Base-by-base conservation (phyloP, 1,140 invertebrate species). In the Solen grandis region DNA sequence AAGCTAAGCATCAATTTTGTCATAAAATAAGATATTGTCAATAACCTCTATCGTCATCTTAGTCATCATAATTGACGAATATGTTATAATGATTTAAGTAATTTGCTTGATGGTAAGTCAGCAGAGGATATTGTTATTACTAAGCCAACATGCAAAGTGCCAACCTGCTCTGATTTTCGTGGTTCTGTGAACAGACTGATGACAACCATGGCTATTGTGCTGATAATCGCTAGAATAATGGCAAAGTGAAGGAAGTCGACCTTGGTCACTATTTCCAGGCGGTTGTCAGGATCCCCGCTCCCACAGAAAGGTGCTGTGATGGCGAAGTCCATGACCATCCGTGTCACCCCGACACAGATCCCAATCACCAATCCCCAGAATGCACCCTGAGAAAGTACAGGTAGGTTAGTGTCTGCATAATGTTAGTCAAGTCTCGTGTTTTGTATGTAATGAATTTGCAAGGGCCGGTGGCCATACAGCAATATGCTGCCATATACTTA, bases 281-380 rank as follows among this genome's bases (percentile, higher is more conserved):
- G 62, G 5, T 57, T 77, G 62, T 90, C 88, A 25, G 76, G 35
- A 25, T 86, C 83, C 14, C 86, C 86, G 72, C 89, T 90, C 1
- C 88, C 87, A 79, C 90, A 91, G 10, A 83, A 60, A 59, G 90
- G 89, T 33, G 83, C 81, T 2, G 62, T 54, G 50, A 88, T 88
- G 13, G 81, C 75, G 38, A 89, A 88, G 69, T 90, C 89, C 60
- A 91, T 78, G 8, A 87, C 82, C 81, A 92, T 78, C 8, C 91
- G 60, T 14, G 90, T 89, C 1, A 90, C 41, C 4, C 94, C 94
- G 29, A 93, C 88, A 25, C 92, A 83, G 5, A 94, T 84, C 1
- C 93, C 93, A 22, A 90, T 81, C 85, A 94, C 93, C 36, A 94
- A 84, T 35, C 93, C 92, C 93, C 93, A 94, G 86, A 94, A 94